Percentiles rank a stretch among this genome's conserved stretches.
These are phyloP conservation scores for Halictus rubicundus DNA, from an alignment of 1,140 invertebrate genomes.

Conservation along the genomic window DNA sequence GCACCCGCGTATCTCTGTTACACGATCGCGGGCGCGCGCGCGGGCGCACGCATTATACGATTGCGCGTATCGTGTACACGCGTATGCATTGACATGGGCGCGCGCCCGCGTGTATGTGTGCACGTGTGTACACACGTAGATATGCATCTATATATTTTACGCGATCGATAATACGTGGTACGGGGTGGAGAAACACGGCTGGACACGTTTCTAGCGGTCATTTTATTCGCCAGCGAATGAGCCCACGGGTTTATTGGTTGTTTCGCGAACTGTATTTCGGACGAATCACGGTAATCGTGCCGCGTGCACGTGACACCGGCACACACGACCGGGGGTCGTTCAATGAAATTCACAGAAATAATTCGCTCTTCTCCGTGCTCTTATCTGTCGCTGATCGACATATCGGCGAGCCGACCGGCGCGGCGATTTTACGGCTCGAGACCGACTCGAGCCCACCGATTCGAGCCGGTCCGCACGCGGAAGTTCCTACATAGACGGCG, in stretches of 20 bases:
- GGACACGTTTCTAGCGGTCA: conserved; percentile 32
- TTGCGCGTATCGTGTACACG: no score
- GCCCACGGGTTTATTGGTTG: conserved; percentile 32
- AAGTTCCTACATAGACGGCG: background rate
- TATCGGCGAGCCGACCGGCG: background rate
- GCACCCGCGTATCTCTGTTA: no score
- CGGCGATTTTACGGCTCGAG: no score
- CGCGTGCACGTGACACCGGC: conserved; percentile 10
- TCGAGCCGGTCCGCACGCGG: background rate
- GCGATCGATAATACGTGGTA: conserved; percentile 40
- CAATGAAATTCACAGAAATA: conserved; percentile 4
- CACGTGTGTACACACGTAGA: no score
- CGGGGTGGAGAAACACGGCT: conserved; percentile 28
- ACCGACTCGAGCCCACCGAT: background rate
- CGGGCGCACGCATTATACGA: no score
- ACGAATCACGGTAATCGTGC: conserved; percentile 29
- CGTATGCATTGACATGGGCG: no score
- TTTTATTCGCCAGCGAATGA: conserved; percentile 33
- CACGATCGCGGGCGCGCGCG: no score
- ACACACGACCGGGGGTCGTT: background rate
- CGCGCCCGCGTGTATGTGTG: no score
- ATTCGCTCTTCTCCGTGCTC: background rate
- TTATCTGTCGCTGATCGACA: background rate
- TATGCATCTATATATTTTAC: conserved; percentile 9
- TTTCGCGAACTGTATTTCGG: conserved; percentile 14